A percentile compares a stretch with the other conserved stretches of the same genome.
Evolutionary conservation across 1,140 invertebrate species (phyloP).

Genomic region (Drosophila grimshawi): DNA sequence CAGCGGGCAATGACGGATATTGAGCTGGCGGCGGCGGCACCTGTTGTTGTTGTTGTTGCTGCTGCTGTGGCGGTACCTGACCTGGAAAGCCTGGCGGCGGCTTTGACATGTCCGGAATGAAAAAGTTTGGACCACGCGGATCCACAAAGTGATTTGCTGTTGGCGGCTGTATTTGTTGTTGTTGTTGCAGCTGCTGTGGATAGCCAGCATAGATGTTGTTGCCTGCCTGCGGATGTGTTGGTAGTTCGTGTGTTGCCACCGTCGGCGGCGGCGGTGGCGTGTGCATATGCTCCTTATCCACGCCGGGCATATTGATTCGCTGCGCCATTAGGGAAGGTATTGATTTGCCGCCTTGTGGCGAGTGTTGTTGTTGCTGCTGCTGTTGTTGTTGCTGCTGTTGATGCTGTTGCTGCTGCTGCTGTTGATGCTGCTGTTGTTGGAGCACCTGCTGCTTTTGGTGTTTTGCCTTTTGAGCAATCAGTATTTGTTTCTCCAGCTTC

Average conservation of each 20-base stretch:
- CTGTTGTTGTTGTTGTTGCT: constrained; percentile 41
- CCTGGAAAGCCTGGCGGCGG: constrained; percentile 91
- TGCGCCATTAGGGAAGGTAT: constrained; percentile 75
- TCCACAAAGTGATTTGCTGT: constrained; percentile 57
- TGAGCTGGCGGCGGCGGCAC: constrained; percentile 36
- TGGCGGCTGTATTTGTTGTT: constrained; percentile 45
- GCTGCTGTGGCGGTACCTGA: constrained; percentile 43
- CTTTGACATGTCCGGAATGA: constrained; percentile 92
- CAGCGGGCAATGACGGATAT: constrained; percentile 21
- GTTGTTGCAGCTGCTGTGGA: constrained; percentile 57
- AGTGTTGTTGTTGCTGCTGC: constrained; percentile 23
- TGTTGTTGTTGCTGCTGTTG: constrained; percentile 46
- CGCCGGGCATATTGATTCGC: constrained; percentile 57
- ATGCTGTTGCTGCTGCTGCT: constrained; percentile 45
- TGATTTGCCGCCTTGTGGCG: constrained; percentile 40
- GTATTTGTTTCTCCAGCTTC: constrained; percentile 89
- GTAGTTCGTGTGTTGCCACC: constrained; percentile 26
- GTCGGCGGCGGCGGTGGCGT: constrained; percentile 50
- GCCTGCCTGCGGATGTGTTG: constrained; percentile 30
- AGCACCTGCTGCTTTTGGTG: constrained; percentile 40
- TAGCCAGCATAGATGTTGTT: constrained; percentile 62
- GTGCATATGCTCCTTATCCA: constrained; percentile 56
- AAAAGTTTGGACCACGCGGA: constrained; percentile 84
- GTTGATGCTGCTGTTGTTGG: constrained; percentile 46
- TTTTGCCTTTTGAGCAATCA: constrained; percentile 71